These are phyloP conservation scores for Myotis brandtii DNA, from an alignment of 2,113 vertebrate genomes.

Conservation along the genomic window DNA sequence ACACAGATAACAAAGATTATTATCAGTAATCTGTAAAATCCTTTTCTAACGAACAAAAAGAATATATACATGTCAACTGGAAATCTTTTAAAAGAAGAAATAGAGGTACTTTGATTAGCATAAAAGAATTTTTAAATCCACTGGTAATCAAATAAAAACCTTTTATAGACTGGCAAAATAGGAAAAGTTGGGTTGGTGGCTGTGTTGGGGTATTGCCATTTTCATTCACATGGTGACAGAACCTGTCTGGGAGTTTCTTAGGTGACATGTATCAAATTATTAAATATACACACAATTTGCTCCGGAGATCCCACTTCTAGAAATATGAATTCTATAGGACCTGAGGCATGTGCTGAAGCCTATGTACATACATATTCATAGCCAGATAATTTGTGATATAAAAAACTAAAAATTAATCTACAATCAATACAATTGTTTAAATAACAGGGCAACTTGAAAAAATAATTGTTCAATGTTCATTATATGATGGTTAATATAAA, in stretches of 20 bases:
- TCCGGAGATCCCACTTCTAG: not conserved
- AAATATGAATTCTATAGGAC: not conserved
- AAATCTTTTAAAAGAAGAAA: conserved; percentile 4
- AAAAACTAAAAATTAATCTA: not conserved
- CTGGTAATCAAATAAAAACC: not conserved
- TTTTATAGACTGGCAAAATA: not conserved
- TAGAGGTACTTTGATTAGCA: not conserved
- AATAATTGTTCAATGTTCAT: not conserved
- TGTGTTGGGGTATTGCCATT: not conserved
- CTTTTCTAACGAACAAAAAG: not conserved
- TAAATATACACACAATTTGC: not conserved
- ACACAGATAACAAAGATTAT: not conserved
- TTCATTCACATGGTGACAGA: not conserved
- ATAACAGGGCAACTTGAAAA: not conserved
- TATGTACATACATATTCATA: not conserved
- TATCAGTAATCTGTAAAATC: not conserved
- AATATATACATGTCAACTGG: not conserved
- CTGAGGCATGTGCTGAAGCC: not conserved
- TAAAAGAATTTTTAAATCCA: not conserved
- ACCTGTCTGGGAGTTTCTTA: not conserved
- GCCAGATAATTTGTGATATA: not conserved
- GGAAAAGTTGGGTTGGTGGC: not conserved
- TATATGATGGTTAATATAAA: not conserved
- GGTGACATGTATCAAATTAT: not conserved
- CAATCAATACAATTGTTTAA: not conserved